phyloP scores from a whole-genome alignment of 2,113 vertebrate species.

The Forbesichthys papilliferus region DNA sequence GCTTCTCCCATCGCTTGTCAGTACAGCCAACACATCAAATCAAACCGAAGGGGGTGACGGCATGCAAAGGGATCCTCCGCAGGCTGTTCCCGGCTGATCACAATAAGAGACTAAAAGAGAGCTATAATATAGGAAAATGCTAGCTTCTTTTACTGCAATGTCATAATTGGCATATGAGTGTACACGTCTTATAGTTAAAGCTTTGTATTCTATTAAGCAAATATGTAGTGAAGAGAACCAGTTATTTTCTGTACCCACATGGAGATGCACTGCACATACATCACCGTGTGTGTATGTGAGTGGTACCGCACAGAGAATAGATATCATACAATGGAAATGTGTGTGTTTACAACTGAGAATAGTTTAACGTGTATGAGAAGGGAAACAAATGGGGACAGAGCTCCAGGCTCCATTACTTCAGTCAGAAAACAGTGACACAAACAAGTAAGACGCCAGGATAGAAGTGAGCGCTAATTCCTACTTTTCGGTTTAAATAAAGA shows the following conservation, averaged over 20 bases:
- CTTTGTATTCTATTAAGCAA: not conserved
- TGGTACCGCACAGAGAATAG: constrained; percentile 4
- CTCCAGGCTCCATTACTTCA: constrained; percentile 55
- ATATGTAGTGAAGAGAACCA: constrained; percentile 24
- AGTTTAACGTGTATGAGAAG: constrained; percentile 35
- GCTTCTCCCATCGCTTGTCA: constrained; percentile 61
- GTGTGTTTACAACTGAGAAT: constrained; percentile 1
- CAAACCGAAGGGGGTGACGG: constrained; percentile 64
- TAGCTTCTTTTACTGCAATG: constrained; percentile 45
- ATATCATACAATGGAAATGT: constrained; percentile 16
- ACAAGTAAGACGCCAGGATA: constrained; percentile 66
- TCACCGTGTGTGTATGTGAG: not conserved
- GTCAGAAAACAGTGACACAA: constrained; percentile 63
- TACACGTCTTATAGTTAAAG: not conserved
- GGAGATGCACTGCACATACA: not conserved
- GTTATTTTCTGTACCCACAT: not conserved
- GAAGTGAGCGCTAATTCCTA: constrained; percentile 80
- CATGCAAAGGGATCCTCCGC: constrained; percentile 55
- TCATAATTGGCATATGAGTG: constrained; percentile 13
- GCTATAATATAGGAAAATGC: constrained; percentile 54
- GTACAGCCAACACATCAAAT: constrained; percentile 67
- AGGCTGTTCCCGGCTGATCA: constrained; percentile 60
- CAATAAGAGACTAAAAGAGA: constrained; percentile 67
- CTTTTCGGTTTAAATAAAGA: constrained; percentile 87
- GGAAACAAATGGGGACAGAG: constrained; percentile 43